Conservation (phyloP, 2,113 vertebrate species). For the Furnarius figulus region DNA sequence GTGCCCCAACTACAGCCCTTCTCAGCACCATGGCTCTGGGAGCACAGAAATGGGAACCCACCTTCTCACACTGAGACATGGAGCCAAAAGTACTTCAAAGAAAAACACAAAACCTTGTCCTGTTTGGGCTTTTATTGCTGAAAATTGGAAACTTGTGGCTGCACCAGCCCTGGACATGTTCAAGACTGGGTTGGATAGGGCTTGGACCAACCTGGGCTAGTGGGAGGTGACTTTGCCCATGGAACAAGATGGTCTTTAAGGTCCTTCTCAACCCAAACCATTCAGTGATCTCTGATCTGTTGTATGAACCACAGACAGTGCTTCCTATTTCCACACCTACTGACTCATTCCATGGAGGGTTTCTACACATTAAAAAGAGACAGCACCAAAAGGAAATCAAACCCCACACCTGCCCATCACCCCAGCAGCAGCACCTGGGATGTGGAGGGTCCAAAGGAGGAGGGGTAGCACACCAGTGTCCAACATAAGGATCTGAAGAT, state of each 20-base stretch:
- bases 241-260: not conserved
- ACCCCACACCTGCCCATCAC: not conserved
- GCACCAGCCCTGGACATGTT: not conserved
- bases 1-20: not conserved
- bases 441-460: not conserved
- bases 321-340: not conserved
- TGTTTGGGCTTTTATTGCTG: not conserved
- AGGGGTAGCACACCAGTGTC: not conserved
- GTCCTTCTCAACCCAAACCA: not conserved
- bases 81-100: not conserved
- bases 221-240: not conserved
- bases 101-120: fast-evolving
- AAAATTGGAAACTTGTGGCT: not conserved
- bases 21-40: not conserved
- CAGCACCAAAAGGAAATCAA: not conserved
- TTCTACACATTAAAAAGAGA: not conserved
- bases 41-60: not conserved
- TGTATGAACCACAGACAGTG: not conserved
- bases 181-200: not conserved
- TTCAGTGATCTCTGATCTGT: not conserved
- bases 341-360: not conserved
- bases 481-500: fast-evolving
- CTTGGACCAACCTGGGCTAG: not conserved
- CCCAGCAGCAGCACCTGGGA: not conserved
- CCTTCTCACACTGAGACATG: not conserved